Evolutionary conservation across 2,113 vertebrate species (phyloP).

Genomic region (Platysteira castanea): DNA sequence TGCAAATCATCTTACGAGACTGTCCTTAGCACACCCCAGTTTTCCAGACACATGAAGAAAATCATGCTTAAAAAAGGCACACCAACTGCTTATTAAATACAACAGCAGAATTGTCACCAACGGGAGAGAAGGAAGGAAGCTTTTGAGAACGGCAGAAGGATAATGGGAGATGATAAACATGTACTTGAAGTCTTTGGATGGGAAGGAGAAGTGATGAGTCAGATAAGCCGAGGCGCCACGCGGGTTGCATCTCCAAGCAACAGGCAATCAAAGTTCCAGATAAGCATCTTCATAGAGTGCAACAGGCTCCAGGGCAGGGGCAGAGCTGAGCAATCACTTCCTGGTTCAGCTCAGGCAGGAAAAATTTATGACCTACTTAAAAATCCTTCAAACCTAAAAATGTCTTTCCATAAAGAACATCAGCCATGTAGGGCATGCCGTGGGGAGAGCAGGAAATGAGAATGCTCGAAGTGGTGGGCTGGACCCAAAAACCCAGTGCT

Average conservation of each 20-base stretch:
- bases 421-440: background rate
- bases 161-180: constrained; percentile 55
- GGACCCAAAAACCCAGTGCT: background rate
- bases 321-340: constrained; percentile 64
- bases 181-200: constrained; percentile 64
- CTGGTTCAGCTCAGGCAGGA: constrained; percentile 66
- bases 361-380: constrained; percentile 70
- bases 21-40: rapidly evolving
- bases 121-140: background rate
- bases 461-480: background rate
- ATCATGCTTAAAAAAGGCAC: background rate
- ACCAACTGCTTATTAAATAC: background rate
- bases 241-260: constrained; percentile 74
- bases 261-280: constrained; percentile 75
- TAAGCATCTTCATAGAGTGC: constrained; percentile 79
- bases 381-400: constrained; percentile 34
- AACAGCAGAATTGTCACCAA: background rate
- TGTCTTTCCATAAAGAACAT: background rate
- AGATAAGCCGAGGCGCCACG: constrained; percentile 82
- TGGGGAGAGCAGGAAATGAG: constrained; percentile 32
- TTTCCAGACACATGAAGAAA: background rate
- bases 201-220: constrained; percentile 79
- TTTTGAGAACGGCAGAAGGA: background rate
- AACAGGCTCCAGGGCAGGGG: constrained; percentile 56
- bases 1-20: background rate